Evolutionary conservation across 2,113 vertebrate genomes (phyloP), one percentile per base, ranked within the genome.

Genomic region (Sphyrna mokarran): DNA sequence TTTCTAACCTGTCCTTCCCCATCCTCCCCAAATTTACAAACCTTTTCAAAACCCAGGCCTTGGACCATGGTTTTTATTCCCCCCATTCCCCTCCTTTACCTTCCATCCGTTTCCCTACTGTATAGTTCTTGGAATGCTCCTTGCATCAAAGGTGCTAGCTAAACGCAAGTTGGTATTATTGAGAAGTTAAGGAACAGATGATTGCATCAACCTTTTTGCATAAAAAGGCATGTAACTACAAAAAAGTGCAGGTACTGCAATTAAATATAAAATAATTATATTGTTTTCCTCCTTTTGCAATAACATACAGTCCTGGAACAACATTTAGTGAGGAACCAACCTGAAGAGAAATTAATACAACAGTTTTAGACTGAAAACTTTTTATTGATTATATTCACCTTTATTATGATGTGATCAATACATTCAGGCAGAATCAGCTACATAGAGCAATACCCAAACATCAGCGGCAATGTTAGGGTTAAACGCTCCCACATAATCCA

Each of bases 381-480:
- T 91, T 63, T 63, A 33, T 63, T 37, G 37, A 66, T 93, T 68
- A 33, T 37, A 37, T 37, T 37, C 18, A 93, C 5, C 66, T 66
- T 93, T 66, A 91, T 66, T 93, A 37, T 66, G 89, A 91, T 66
- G 61, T 66, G 89, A 93, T 66, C n/a, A 93, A 23, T 93, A 66
- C 33, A 93, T 90, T 61, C 87, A 18, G n/a, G 61, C 66, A 22
- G 6, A 68, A 66, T n/a, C 33, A 93, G 61, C 89, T n/a, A 37
- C 61, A 93, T 93, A 37, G 89, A 93, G 33, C 61, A 93, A 93
- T 93, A 22, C 61, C 89, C 89, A 91, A 61, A 91, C 87, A 61
- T 16, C 58, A 63, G 87, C n/a, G 16, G 58, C 54, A 93, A 22
- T 66, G 5, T 66, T 33, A 93, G 89, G n/a, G 66, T 93, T 33